Evolutionary conservation across 2,113 vertebrate genomes (phyloP).

Genomic region (Vireo altiloquus): DNA sequence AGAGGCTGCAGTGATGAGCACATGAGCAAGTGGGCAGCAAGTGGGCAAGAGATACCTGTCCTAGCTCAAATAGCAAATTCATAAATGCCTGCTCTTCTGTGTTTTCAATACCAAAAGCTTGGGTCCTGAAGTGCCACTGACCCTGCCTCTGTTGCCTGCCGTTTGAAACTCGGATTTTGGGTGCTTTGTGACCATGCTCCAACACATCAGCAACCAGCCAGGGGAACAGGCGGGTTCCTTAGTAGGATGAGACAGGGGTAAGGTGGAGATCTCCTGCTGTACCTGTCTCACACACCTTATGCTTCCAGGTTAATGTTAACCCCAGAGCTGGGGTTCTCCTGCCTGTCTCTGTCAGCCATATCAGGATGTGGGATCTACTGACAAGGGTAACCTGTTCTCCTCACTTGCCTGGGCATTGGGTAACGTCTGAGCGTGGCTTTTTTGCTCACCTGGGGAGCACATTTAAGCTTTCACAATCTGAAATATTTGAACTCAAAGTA

Average conservation of each 20-base stretch:
- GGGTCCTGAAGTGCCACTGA: background rate
- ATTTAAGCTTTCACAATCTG: background rate
- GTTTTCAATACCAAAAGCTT: background rate
- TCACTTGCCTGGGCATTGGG: background rate
- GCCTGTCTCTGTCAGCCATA: background rate
- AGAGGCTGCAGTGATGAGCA: background rate
- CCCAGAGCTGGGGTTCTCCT: background rate
- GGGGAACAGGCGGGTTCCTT: background rate
- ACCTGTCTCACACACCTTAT: background rate
- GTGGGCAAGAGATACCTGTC: background rate
- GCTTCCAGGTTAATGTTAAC: background rate
- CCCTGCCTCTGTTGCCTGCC: background rate
- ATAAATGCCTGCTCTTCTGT: accelerated
- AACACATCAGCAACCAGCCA: background rate
- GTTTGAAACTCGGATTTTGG: background rate
- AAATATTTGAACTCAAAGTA: background rate
- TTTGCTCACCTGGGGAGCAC: accelerated
- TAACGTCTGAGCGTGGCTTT: background rate
- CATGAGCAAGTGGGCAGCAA: background rate
- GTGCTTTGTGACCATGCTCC: background rate
- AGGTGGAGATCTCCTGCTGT: background rate
- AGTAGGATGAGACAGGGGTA: background rate
- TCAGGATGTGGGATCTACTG: background rate
- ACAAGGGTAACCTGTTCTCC: background rate
- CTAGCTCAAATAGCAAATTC: background rate